Base-by-base conservation (phyloP, 1,140 invertebrate genomes). In the Pentalonia nigronervosa region DNA sequence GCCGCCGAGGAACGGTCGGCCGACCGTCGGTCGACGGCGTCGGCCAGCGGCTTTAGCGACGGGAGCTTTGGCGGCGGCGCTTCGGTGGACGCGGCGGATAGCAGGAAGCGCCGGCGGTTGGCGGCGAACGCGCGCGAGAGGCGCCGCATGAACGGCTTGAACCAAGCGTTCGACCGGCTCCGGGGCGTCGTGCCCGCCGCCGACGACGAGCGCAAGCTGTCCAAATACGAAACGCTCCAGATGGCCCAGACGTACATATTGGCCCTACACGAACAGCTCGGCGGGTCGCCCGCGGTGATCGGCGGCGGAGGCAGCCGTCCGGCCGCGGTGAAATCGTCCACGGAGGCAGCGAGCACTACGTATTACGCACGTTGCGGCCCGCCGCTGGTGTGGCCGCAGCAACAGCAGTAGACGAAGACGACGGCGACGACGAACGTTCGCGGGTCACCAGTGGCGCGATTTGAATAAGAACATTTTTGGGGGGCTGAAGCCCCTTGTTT, bases 181-280 rank as follows among this genome's bases (percentile, higher is more conserved):
- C 96, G 99, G 67, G 97, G 97, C 8, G 98, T 99, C 94, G 96
- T 99, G 8, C 99, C 99, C 0, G 95, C 99, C 48, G 98, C 98
- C 1, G 98, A 98, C 94, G 91, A 81, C 47, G 98, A 99, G 94
- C 96, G 98, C 48, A 98, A 99, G 95, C 95, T 99, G 11, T 99
- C 98, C 41, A 99, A 99, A 95, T 99, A 99, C 95, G 99, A 99
- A 95, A 99, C 99, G 0, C 96, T 99, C 2, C 98, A 99, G 96
- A 99, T 99, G 98, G 99, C 99, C 0, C 99, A 99, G 95, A 98
- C 97, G 0, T 99, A 99, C 95, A 99, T 99, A 94, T 96, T 97
- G 0, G 98, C 98, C 0, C 95, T 99, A 14, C 97, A 98, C 94
- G 98, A 99, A 95, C 95, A 84, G 91, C 81, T 93, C n/a, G 67